phyloP scores from a whole-genome alignment of 1,140 invertebrate genomes.

The Gerris buenoi region DNA sequence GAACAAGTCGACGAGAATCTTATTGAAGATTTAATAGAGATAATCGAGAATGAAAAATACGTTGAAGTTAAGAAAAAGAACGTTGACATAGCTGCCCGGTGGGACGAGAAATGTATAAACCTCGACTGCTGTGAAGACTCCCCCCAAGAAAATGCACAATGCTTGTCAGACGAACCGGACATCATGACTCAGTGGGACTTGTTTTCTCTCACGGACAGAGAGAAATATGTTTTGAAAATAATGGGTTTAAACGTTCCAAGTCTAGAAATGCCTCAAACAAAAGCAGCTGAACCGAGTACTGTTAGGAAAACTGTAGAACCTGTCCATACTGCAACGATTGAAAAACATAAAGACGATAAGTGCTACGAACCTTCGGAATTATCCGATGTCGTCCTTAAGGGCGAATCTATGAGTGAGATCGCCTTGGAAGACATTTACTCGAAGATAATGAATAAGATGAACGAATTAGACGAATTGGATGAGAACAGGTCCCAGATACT shows the following conservation, averaged over 20 bases:
- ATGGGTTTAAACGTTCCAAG: neutral
- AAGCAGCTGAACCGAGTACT: neutral
- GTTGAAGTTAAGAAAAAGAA: too few species aligned
- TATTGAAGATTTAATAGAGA: too few species aligned
- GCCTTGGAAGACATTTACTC: neutral
- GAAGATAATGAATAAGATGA: neutral
- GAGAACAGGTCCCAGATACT: neutral
- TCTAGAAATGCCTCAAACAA: neutral
- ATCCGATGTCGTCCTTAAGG: neutral
- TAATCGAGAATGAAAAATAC: too few species aligned
- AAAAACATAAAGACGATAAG: neutral
- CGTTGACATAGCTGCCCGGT: too few species aligned
- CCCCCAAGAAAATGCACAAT: neutral
- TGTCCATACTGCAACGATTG: neutral
- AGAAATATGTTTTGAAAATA: neutral
- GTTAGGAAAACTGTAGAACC: neutral
- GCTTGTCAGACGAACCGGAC: neutral
- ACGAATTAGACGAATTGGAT: neutral
- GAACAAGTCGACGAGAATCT: too few species aligned
- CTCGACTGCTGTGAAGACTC: neutral
- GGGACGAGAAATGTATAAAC: too few species aligned
- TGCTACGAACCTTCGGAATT: neutral
- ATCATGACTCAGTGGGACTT: neutral
- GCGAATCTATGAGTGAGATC: neutral
- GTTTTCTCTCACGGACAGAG: neutral